Evolutionary conservation across 2,797 vertebrate genomes (phyloP).

Genomic region (Siniperca obscura): DNA sequence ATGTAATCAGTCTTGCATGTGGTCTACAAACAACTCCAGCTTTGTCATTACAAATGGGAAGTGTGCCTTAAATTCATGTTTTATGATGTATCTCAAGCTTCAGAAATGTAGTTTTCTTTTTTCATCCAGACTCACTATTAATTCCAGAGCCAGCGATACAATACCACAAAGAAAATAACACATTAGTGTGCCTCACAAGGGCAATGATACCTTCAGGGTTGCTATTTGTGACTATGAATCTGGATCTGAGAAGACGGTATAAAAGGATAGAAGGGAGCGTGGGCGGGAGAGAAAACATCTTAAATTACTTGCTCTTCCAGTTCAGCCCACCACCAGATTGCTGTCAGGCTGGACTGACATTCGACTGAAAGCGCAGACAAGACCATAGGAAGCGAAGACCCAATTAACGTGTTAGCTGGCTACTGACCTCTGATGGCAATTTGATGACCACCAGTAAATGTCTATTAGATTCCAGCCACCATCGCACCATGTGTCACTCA

Average conservation of each 20-base stretch:
- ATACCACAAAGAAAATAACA: slow-evolving; percentile 43
- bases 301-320: slow-evolving; percentile 65
- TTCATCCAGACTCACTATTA: slow-evolving; percentile 30
- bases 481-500: slow-evolving; percentile 24
- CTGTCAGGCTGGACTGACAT: slow-evolving; percentile 59
- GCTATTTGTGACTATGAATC: slow-evolving; percentile 58
- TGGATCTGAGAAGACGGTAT: slow-evolving; percentile 36
- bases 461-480: slow-evolving; percentile 49
- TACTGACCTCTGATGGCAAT: slow-evolving; percentile 63
- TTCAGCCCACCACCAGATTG: slow-evolving; percentile 45
- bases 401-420: slow-evolving; percentile 69
- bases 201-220: slow-evolving; percentile 60
- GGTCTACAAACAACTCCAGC: slow-evolving; percentile 4
- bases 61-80: slow-evolving; percentile 5
- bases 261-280: slow-evolving; percentile 45
- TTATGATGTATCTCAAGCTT: slow-evolving; percentile 9
- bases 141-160: slow-evolving; percentile 37
- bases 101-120: slow-evolving; percentile 19
- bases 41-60: slow-evolving; percentile 10
- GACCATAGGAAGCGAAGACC: slow-evolving; percentile 50
- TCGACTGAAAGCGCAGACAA: slow-evolving; percentile 66
- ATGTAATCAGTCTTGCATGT: slow-evolving; percentile 37
- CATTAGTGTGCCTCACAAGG: slow-evolving; percentile 55
- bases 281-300: slow-evolving; percentile 61
- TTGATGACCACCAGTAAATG: slow-evolving; percentile 75